phyloP scores from a whole-genome alignment of 1,140 invertebrate genomes.

The Orchesella cincta region DNA sequence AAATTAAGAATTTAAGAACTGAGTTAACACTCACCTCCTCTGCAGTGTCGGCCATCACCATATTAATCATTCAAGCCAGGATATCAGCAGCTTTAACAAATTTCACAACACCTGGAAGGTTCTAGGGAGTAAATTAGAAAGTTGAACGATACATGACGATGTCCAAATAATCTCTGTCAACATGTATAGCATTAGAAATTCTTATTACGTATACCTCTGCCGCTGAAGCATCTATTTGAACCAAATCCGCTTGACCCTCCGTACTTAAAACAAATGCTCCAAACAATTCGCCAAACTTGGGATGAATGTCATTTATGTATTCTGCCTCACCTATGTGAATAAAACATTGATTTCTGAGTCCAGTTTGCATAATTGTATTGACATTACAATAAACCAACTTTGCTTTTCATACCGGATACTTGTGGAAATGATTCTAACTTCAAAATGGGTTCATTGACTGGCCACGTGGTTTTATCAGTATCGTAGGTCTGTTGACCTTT shows the following conservation, averaged over 20 bases:
- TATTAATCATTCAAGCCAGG: constrained; percentile 52
- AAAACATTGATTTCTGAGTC: neutral
- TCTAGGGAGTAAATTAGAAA: too few species aligned
- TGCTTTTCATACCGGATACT: constrained; percentile 61
- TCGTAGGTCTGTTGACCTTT: constrained; percentile 72
- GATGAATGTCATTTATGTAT: constrained; percentile 63
- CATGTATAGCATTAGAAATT: too few species aligned
- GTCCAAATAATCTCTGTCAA: too few species aligned
- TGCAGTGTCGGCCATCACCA: constrained; percentile 11
- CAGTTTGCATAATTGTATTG: neutral
- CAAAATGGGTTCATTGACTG: constrained; percentile 72
- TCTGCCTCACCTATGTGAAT: constrained; percentile 65
- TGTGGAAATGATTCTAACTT: constrained; percentile 76
- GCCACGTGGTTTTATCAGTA: constrained; percentile 72
- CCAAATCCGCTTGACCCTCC: constrained; percentile 53
- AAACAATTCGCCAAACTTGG: constrained; percentile 54
- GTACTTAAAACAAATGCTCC: constrained; percentile 57
- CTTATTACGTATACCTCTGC: constrained; percentile 48
- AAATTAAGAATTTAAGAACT: neutral
- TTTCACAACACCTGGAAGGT: constrained; percentile 53
- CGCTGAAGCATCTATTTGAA: constrained; percentile 51
- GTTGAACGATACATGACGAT: too few species aligned
- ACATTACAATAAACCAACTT: too few species aligned
- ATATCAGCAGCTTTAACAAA: constrained; percentile 56
- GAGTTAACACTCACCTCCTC: neutral